Conservation (phyloP, 1,140 invertebrate species). For the Aphelenchoides besseyi region DNA sequence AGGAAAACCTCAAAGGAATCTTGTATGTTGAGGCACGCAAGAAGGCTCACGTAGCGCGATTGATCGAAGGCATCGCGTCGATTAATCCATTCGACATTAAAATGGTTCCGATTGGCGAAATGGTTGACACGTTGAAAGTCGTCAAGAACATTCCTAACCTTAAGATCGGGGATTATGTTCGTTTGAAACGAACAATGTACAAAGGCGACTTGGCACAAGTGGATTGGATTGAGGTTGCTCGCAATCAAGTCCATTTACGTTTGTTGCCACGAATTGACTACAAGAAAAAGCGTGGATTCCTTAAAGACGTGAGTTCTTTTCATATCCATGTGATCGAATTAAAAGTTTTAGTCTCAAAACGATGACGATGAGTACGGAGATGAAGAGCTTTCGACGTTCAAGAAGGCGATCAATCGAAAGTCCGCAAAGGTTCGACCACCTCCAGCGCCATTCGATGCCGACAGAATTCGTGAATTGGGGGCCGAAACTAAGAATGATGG, state of each 20-base stretch:
- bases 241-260: constrained; percentile 92
- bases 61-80: too few relatives aligned
- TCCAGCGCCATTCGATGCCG: constrained; percentile 87
- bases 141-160: too few relatives aligned
- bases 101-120: too few relatives aligned
- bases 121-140: too few relatives aligned
- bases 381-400: constrained; percentile 66
- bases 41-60: too few relatives aligned
- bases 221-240: constrained; percentile 72
- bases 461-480: constrained; percentile 85
- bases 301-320: not conserved
- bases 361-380: constrained; percentile 19
- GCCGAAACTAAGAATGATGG: constrained; percentile 92
- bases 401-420: too few relatives aligned
- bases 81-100: too few relatives aligned
- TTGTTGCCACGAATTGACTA: constrained; percentile 93
- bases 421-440: constrained; percentile 75
- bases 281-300: constrained; percentile 78
- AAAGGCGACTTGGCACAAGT: constrained; percentile 94
- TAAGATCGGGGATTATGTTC: constrained; percentile 92
- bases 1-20: too few relatives aligned
- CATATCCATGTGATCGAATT: too few relatives aligned
- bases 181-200: constrained; percentile 84
- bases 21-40: too few relatives aligned
- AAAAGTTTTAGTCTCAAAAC: too few relatives aligned